Percentiles rank a stretch among this genome's conserved stretches.
Evolutionary conservation across 2,113 vertebrate species (phyloP).

Genomic region (Coryphaenoides rupestris): DNA sequence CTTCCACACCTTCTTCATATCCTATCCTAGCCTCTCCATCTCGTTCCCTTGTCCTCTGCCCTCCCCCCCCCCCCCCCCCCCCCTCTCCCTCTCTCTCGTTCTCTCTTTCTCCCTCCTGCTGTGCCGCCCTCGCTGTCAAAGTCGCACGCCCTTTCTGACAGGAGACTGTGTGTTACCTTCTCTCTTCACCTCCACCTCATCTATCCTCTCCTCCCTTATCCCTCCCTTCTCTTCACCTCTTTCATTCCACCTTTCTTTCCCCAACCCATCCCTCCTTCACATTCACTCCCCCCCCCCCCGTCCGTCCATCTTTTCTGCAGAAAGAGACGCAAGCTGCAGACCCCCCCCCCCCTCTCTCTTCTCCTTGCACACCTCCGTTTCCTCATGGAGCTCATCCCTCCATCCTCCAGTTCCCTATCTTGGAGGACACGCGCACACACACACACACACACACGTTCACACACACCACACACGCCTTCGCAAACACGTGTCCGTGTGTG

Average conservation of each 20-base stretch:
- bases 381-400: background rate
- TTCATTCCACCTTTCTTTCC: background rate
- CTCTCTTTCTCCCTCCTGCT: too few relatives aligned
- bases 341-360: background rate
- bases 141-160: background rate
- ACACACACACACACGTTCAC: background rate
- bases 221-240: conserved; percentile 10
- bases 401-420: too few relatives aligned
- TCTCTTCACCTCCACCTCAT: background rate
- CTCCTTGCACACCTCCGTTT: background rate
- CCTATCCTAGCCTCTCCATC: too few relatives aligned
- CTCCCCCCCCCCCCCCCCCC: too few relatives aligned
- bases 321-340: too few relatives aligned
- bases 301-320: background rate
- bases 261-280: background rate
- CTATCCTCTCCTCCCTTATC: background rate
- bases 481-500: too few relatives aligned
- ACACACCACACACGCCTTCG: conserved; percentile 5
- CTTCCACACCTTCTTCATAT: too few relatives aligned
- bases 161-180: background rate
- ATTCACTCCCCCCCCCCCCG: conserved; percentile 16
- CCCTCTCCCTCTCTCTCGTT: too few relatives aligned
- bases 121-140: too few relatives aligned
- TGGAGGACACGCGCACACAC: conserved; percentile 2
- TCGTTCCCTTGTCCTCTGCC: too few relatives aligned